Base-by-base conservation (phyloP, 2,113 vertebrate species). In the Proterorhinus semilunaris region DNA sequence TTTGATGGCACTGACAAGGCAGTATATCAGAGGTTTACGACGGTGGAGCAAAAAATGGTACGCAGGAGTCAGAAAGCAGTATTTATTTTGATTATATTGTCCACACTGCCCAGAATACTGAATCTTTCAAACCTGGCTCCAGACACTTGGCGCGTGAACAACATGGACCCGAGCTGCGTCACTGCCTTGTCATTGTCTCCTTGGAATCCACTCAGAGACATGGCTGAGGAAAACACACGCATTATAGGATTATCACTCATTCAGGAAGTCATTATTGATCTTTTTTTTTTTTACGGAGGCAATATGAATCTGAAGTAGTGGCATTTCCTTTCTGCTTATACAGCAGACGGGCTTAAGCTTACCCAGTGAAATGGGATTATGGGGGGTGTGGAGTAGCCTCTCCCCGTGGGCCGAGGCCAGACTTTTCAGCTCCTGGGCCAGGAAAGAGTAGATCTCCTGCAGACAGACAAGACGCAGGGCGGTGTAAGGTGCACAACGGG, bases 101-200 rank as follows among this genome's bases (percentile, higher is more conserved):
- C 43, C 58, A 52, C 61, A 7, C 3, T 42, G 52, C 46, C 17
- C 57, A 70, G 21, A 62, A 10, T n/a, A 43, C 46, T 3, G 47
- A 3, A 11, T 48, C 63, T 53, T 55, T 61, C 93, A 78, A 82
- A 99, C 98, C 97, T 97, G 74, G 96, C 96, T 83, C 98, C 98
- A 21, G 98, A 99, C 87, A 99, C 97, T 69, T 98, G 97, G 84
- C 98, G 94, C 65, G 96, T 99, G 88, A 99, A 99, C 83, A 99
- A 89, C 98, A 99, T 99, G 50, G 98, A 98, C 84, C 98, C 97
- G 57, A 99, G 94, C 64, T 96, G 94, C 21, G 96, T 98, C 85
- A 98, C 91, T 6, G 94, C 93, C 76, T 74, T 88, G 65, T 85
- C 85, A 9, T 73, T 81, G 11, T 79, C 75, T n/a, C 90, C 83